A percentile compares a stretch with the other conserved stretches of the same genome.
Conservation (phyloP, 2,888 invertebrate genomes). For the Cantharis rufa region DNA sequence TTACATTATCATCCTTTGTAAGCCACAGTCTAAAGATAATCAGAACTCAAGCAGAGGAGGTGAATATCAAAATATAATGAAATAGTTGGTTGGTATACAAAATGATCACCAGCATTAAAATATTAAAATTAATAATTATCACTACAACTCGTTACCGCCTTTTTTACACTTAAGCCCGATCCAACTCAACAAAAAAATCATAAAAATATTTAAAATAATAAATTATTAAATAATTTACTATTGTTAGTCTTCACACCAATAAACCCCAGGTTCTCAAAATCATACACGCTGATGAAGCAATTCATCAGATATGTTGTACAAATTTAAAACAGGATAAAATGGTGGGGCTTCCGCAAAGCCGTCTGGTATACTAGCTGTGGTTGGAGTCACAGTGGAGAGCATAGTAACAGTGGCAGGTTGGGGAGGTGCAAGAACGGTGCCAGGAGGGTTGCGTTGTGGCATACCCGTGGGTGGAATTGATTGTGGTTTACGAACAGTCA, state of each 20-base stretch:
- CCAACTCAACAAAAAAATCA: not conserved
- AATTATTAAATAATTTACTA: not conserved
- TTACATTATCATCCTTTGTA: not conserved
- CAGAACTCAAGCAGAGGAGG: not conserved
- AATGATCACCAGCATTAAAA: not conserved
- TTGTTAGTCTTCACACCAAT: not conserved
- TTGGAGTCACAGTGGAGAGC: slow-evolving; percentile 32
- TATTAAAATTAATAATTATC: not conserved
- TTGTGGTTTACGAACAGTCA: slow-evolving; percentile 54
- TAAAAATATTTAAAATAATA: not conserved
- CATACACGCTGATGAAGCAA: slow-evolving; percentile 41
- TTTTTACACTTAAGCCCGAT: not conserved
- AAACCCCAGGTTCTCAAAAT: not conserved
- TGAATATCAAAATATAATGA: not conserved
- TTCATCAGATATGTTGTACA: slow-evolving; percentile 52
- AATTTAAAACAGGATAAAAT: slow-evolving; percentile 50
- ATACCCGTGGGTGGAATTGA: slow-evolving; percentile 55
- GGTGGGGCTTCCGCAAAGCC: slow-evolving; percentile 41
- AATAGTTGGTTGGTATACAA: not conserved
- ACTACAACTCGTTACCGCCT: not conserved
- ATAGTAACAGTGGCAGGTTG: slow-evolving; percentile 42
- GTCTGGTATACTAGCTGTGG: slow-evolving; percentile 14
- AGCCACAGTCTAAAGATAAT: not conserved
- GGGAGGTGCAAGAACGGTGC: slow-evolving; percentile 52
- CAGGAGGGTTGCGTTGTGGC: slow-evolving; percentile 55